Evolutionary conservation across 2,113 vertebrate species (phyloP), one percentile per base, ranked within the genome.

Genomic region (Oryzias melastigma): DNA sequence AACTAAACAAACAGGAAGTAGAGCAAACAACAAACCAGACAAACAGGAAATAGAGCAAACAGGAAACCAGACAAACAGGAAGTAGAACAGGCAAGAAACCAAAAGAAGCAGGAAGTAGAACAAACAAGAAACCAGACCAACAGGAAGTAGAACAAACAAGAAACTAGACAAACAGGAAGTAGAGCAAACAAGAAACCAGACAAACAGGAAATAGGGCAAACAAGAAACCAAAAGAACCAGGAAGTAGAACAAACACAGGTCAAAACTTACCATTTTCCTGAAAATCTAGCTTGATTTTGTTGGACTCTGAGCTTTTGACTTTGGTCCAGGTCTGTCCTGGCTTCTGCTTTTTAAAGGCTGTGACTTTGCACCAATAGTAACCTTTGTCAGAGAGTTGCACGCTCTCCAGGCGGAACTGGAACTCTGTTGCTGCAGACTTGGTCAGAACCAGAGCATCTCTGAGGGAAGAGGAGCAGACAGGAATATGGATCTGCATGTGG

Each of bases 311-410:
- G 15, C 90, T 93, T 40, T 90, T 83, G 0, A 89, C 91, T 61
- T 86, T 91, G 10, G 83, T 92, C 97, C 96, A 98, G 19, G 92
- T 79, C 18, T 89, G 81, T 1, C 84, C 85, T 0, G 90, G 90
- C 2, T 92, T 84, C 1, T 94, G 92, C 0, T 94, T 94, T 0
- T 93, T 96, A 93, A 93, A 98, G 0, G 95, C 95, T 0, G 94
- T 93, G 62, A 98, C 90, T 17, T 93, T 52, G 13, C 97, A 99
- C 86, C 92, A 96, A 84, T 99, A 99, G 2, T 88, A 90, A 13
- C 96, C 96, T 0, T 93, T 84, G 13, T 99, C 96, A 0, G 94
- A 93, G 68, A 94, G 65, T 90, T 98, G 96, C 0, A 94, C 95
- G 24, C 94, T 93, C 0, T 92, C 93, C 80, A 98, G 91, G 14